These are phyloP conservation scores for Alligator mississippiensis DNA, from an alignment of 2,113 vertebrate species.

Conservation along the genomic window DNA sequence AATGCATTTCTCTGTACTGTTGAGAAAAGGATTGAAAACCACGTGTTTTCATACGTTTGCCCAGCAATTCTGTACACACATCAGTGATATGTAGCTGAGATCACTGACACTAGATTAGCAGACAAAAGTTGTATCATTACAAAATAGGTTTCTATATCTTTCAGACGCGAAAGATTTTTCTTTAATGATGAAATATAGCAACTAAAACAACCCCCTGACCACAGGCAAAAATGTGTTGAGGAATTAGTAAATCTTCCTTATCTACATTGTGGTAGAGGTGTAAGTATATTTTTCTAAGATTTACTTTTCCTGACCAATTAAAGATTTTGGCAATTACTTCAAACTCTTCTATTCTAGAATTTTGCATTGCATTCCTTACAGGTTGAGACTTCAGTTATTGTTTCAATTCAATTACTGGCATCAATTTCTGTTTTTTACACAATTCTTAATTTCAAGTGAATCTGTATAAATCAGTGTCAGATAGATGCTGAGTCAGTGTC, in stretches of 20 bases:
- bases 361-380: background rate
- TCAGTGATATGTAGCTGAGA: accelerated
- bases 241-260: background rate
- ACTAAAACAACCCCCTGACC: background rate
- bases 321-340: background rate
- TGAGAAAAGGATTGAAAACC: background rate
- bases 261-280: background rate
- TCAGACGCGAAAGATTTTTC: background rate
- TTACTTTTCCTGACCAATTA: background rate
- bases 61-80: background rate
- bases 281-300: background rate
- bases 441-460: background rate
- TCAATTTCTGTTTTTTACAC: background rate
- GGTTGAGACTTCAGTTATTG: background rate
- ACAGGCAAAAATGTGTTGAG: background rate
- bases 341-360: background rate
- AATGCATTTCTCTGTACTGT: background rate
- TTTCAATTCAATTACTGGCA: background rate
- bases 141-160: background rate
- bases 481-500: background rate
- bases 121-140: background rate
- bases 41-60: background rate
- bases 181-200: background rate
- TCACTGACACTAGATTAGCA: background rate
- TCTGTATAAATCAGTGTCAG: background rate